Evolutionary conservation across 2,113 vertebrate genomes (phyloP), one percentile per base, ranked within the genome.

Genomic region (Spermophilus dauricus): DNA sequence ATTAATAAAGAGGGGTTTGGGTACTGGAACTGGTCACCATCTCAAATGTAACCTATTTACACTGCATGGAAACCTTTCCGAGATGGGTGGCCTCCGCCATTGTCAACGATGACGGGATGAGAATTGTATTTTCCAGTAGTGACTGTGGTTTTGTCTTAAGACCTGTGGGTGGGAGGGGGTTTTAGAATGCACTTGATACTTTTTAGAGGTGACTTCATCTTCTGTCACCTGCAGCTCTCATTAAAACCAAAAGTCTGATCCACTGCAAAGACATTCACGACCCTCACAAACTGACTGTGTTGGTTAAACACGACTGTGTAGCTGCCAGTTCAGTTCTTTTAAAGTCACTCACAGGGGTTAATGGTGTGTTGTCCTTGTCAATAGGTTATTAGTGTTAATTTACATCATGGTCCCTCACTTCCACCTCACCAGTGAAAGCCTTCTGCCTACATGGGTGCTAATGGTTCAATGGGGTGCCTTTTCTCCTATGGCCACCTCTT

Each of bases 41-140:
- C 90, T 94, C 95, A 92, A 91, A 89, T 95, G 53, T 95, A 77
- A 82, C 77, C 97, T 97, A 94, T 94, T 97, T 97, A 97, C 34
- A 89, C 37, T 0, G 4, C 89, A 81, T 69, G 58, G 96, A 96
- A 97, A 95, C 76, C 91, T 92, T 91, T 88, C 94, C 78, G 53
- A 88, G 85, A 58, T 24, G 84, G 72, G 56, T 78, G 51, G 61
- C 18, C 58, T 88, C 32, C 75, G 83, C 65, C 48, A 51, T 53
- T 82, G 67, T 84, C 63, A 92, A 86, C 53, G 76, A 77, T 65
- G 32, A 24, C 2, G 56, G 22, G 56, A 58, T 26, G 82, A 58
- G 48, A 67, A 69, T 20, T 76, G 8, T 70, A 81, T 94, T 89
- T 98, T 93, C 86, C 73, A 72, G 67, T 51, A 61, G 37, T 72